These are phyloP conservation scores for Eumacrocentrus americanus DNA, from an alignment of 2,888 invertebrate species.

Conservation along the genomic window DNA sequence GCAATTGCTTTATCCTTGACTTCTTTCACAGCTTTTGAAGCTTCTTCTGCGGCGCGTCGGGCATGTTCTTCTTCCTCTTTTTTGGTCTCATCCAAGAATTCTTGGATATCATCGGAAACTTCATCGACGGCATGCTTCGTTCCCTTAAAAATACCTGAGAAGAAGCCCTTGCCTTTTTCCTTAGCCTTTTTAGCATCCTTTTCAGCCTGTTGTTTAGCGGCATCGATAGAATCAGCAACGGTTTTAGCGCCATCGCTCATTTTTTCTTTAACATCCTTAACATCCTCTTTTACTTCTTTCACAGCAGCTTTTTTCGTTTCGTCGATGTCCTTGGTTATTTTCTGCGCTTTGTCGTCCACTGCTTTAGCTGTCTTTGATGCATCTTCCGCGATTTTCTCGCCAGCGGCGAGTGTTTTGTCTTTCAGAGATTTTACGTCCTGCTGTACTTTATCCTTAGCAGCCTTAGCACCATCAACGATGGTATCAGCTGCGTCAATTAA, in stretches of 20 bases:
- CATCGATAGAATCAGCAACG: conserved; percentile 19
- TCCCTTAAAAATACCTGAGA: conserved; percentile 40
- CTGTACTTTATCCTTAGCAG: conserved; percentile 59
- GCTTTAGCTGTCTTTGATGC: conserved; percentile 21
- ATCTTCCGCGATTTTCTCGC: conserved; percentile 23
- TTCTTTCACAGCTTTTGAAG: not conserved
- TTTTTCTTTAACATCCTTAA: conserved; percentile 29
- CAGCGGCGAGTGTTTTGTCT: conserved; percentile 57
- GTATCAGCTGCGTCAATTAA: conserved; percentile 25
- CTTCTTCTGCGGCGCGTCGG: conserved; percentile 28
- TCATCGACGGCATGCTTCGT: conserved; percentile 45
- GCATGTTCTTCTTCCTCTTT: conserved; percentile 38
- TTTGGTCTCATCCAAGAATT: conserved; percentile 45
- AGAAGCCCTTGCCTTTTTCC: conserved; percentile 36
- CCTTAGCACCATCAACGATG: conserved; percentile 61
- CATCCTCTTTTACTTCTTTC: conserved; percentile 32
- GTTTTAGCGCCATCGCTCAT: conserved; percentile 23
- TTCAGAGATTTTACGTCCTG: conserved; percentile 62
- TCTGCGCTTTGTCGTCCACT: conserved; percentile 32
- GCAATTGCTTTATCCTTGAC: conserved; percentile 7
- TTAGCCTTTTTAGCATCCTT: conserved; percentile 38
- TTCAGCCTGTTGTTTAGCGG: conserved; percentile 50
- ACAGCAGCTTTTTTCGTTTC: conserved; percentile 28
- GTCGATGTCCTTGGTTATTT: conserved; percentile 32
- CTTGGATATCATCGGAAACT: conserved; percentile 40